Evolutionary conservation across 2,888 invertebrate species (phyloP).

Genomic region (Drosophila fungiperda): DNA sequence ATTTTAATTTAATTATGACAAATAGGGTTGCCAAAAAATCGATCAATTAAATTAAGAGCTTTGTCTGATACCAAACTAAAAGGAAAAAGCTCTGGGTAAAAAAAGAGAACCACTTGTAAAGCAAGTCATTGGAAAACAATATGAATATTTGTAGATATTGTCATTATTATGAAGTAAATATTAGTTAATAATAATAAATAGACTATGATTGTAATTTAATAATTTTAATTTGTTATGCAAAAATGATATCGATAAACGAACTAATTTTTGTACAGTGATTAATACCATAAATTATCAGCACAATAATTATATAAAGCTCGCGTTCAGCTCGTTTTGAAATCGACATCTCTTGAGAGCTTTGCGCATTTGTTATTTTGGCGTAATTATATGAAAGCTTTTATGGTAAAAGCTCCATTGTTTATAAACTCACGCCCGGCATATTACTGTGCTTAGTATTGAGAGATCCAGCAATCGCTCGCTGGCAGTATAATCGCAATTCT

Average conservation of each 20-base stretch:
- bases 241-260: neutral
- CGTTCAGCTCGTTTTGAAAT: neutral
- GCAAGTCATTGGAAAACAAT: neutral
- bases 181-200: neutral
- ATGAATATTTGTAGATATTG: neutral
- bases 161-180: neutral
- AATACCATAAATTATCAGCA: neutral
- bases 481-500: slow-evolving; percentile 18
- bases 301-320: neutral
- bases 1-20: neutral
- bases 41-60: neutral
- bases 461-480: neutral
- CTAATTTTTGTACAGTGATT: neutral
- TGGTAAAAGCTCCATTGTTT: slow-evolving; percentile 8
- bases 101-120: neutral
- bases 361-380: slow-evolving; percentile 13
- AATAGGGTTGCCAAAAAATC: neutral
- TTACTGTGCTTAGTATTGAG: neutral
- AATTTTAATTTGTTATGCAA: neutral
- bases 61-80: neutral
- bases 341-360: neutral
- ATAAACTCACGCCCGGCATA: neutral
- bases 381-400: slow-evolving; percentile 27
- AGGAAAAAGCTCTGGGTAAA: neutral
- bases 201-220: neutral